These are phyloP conservation scores for Alces alces DNA, from an alignment of 2,113 vertebrate species.

Conservation along the genomic window DNA sequence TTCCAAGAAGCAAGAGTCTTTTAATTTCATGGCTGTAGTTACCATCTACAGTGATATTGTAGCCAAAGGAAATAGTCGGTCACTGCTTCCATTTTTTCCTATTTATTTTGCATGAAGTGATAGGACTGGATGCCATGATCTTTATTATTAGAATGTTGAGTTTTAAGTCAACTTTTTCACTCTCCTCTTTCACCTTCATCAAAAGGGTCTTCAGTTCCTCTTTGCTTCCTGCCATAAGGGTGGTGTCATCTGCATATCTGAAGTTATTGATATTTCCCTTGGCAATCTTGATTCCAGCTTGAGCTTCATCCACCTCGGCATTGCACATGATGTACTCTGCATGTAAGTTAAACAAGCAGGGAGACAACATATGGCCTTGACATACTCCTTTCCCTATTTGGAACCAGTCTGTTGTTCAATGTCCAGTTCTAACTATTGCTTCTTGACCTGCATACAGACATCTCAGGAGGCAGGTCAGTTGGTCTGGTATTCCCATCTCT, in stretches of 20 bases:
- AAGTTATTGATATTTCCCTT: background rate
- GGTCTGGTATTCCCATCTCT: background rate
- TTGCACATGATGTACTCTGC: background rate
- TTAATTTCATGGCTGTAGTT: background rate
- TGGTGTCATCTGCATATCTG: background rate
- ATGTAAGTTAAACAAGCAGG: background rate
- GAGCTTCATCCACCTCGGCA: background rate
- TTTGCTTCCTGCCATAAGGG: background rate
- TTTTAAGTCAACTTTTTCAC: background rate
- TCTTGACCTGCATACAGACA: background rate
- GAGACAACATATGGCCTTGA: background rate
- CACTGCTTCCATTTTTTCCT: background rate
- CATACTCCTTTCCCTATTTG: background rate
- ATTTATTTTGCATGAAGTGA: background rate
- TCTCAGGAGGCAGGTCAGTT: background rate
- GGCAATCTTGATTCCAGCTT: background rate
- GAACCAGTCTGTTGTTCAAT: background rate
- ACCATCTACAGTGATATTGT: background rate
- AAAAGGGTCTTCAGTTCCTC: background rate
- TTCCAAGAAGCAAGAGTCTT: background rate
- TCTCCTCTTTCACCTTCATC: background rate
- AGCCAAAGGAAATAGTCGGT: background rate
- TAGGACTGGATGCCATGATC: background rate
- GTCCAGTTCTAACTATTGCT: background rate
- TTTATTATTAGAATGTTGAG: background rate